phyloP scores from a whole-genome alignment of 2,113 vertebrate species.

The Brevimyrus niger region DNA sequence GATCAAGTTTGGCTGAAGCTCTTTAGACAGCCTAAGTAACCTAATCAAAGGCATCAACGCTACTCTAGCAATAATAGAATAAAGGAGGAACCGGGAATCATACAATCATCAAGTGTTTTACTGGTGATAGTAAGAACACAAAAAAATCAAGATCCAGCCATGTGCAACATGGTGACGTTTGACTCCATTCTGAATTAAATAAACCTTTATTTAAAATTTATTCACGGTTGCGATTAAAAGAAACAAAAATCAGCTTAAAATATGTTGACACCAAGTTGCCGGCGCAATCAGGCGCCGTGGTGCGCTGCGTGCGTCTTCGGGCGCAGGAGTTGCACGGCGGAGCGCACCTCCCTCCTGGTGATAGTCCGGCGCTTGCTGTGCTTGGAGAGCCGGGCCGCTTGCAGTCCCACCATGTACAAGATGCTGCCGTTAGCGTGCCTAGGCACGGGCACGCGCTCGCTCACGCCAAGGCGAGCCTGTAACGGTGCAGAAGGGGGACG shows the following conservation, averaged over 20 bases:
- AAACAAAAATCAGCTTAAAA: not conserved
- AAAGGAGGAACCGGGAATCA: not conserved
- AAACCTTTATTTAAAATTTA: not conserved
- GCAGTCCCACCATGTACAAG: conserved; percentile 34
- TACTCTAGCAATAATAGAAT: not conserved
- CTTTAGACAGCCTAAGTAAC: not conserved
- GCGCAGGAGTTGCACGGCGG: conserved; percentile 35
- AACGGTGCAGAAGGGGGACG: not conserved
- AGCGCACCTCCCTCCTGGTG: conserved; percentile 45
- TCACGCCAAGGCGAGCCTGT: not conserved
- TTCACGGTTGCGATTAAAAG: not conserved
- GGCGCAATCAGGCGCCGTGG: not conserved
- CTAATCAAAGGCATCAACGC: not conserved
- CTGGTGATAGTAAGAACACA: not conserved
- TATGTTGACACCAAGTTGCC: no score
- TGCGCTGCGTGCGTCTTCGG: not conserved
- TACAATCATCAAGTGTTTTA: not conserved
- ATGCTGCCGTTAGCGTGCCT: not conserved
- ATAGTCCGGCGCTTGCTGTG: conserved; percentile 41
- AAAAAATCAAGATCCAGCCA: not conserved
- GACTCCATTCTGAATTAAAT: not conserved
- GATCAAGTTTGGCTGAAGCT: not conserved
- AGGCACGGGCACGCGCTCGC: not conserved
- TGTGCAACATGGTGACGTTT: not conserved
- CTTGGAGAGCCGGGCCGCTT: conserved; percentile 52